phyloP scores from a whole-genome alignment of 2,113 vertebrate species.

The Podarcis muralis region DNA sequence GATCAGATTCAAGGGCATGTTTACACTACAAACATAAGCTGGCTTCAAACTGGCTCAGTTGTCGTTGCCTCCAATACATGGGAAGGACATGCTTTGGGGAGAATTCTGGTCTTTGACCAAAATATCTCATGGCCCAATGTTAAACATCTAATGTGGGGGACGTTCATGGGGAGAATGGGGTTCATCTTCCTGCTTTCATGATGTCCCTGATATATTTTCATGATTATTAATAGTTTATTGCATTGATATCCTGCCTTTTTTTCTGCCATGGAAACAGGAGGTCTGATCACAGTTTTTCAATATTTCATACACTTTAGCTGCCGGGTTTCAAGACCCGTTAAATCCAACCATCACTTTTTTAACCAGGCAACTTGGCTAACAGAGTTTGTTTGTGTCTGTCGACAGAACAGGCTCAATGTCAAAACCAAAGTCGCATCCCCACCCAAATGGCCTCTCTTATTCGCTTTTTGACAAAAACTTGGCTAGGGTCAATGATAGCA shows the following conservation, averaged over 20 bases:
- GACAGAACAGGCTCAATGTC: not conserved
- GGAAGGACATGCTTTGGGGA: too few relatives aligned
- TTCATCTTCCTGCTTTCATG: not conserved
- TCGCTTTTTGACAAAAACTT: not conserved
- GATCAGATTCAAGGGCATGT: too few relatives aligned
- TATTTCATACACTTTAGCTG: not conserved
- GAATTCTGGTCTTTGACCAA: not conserved
- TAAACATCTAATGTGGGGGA: not conserved
- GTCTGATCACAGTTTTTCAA: not conserved
- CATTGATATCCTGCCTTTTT: too few relatives aligned
- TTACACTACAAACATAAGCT: too few relatives aligned
- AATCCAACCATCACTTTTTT: not conserved
- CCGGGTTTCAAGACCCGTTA: not conserved
- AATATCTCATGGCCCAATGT: not conserved
- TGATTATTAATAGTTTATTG: too few relatives aligned
- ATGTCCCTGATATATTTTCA: not conserved
- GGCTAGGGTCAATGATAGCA: constrained; percentile 1
- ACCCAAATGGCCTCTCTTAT: not conserved
- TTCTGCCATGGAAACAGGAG: not conserved
- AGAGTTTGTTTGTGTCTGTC: not conserved
- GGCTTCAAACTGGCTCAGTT: too few relatives aligned
- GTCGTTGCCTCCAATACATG: not conserved
- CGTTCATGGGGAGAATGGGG: too few relatives aligned
- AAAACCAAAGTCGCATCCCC: constrained; percentile 7
- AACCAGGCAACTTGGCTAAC: not conserved